A percentile compares a stretch with the other conserved stretches of the same genome.
Conservation (phyloP, 2,113 vertebrate species). For the Otocyon megalotis region DNA sequence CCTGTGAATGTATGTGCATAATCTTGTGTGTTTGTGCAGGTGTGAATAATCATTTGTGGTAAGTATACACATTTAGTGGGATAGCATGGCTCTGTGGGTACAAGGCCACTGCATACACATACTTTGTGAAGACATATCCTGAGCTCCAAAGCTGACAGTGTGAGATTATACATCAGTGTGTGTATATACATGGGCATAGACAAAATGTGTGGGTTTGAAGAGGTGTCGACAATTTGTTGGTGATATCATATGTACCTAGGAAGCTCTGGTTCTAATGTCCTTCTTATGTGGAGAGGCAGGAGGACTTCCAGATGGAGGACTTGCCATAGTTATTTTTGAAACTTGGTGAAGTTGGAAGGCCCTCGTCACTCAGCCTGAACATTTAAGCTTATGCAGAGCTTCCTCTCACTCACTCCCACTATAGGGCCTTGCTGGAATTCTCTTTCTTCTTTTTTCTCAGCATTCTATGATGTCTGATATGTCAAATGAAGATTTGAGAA, state of each 20-base stretch:
- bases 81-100: not conserved
- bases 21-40: not conserved
- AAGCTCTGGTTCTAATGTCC: rapidly evolving
- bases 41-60: not conserved
- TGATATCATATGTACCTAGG: not conserved
- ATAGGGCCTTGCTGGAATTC: not conserved
- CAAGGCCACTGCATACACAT: not conserved
- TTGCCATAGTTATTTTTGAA: not conserved
- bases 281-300: not conserved
- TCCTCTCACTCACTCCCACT: rapidly evolving
- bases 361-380: not conserved
- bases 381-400: not conserved
- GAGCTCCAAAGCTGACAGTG: not conserved
- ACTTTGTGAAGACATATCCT: not conserved
- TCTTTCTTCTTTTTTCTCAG: not conserved
- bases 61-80: not conserved
- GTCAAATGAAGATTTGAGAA: not conserved
- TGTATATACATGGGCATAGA: too few species aligned
- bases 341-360: too few species aligned
- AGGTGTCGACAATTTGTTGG: too few species aligned
- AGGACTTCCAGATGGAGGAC: not conserved
- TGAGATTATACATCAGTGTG: not conserved
- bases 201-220: not conserved
- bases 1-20: not conserved
- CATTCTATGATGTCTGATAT: not conserved